Evolutionary conservation across 2,888 invertebrate genomes (phyloP), one percentile per base, ranked within the genome.

Genomic region (Physocephala rufipes): DNA sequence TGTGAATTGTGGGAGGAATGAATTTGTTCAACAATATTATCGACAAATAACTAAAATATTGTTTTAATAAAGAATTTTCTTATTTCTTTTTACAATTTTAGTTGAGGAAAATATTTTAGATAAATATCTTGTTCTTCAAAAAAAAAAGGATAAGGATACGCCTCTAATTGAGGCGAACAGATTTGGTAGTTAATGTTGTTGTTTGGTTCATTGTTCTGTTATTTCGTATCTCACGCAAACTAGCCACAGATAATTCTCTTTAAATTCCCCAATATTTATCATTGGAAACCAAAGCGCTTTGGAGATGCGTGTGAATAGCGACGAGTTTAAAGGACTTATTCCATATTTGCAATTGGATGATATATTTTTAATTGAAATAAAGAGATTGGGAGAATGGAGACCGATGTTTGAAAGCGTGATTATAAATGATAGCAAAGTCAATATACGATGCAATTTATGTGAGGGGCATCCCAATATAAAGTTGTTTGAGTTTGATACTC

Each of bases 1-100:
- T 36, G 36, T 7, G 36, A 36, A n/a, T 9, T 4, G 9, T 59
- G 9, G 9, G 7, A 59, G 28, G 3, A 59, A 59, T 59, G 15
- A 1, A n/a, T 53, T 53, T 2, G 36, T 36, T 36, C 36, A 9
- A 36, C 36, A 36, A 36, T 36, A 36, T 36, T 36, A 7, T 9
- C 9, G 4, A 36, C 36, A 36, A 36, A 36, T 36, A 36, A 36
- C 9, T 4, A 36, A 36, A 19, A 4, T 24, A 55, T 24, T 2
- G 45, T 36, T 66, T 53, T 66, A 51, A 53, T 28, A 66, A 66
- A 19, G 36, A 53, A 36, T 51, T 53, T 53, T 67, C 68, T 58
- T 72, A 16, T 70, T 63, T 71, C 51, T 70, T 70, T 67, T 72
- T 75, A 70, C 70, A 73, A 71, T 75, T 75, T 75, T 75, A 75